Evolutionary conservation across 1,140 invertebrate genomes (phyloP), one percentile per base, ranked within the genome.

Genomic region (Zaprionus africanus): DNA sequence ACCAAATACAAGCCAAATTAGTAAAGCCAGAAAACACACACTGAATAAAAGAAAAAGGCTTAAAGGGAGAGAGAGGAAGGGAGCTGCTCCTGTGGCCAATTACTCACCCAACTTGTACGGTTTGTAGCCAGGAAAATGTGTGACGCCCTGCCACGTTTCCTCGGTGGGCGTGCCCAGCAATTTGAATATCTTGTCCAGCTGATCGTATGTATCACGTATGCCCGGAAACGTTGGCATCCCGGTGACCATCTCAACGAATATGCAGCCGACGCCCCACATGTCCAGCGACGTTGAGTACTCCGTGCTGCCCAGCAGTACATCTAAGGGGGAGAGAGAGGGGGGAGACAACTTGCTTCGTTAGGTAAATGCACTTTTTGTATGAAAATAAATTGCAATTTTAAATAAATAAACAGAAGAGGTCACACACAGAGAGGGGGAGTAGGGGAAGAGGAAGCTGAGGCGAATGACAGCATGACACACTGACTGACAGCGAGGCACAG

Each of bases 221-320:
- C 98, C 98, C 59, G 98, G 98, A 93, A 99, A 99, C 76, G 98
- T 97, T 43, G 98, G 98, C 91, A 97, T 95, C n/a, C 98, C 98
- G 69, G 97, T 98, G 72, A 99, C 95, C 97, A 99, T 99, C 93
- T 99, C 98, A 49, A 98, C 97, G 93, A 99, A 99, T 93, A 99
- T 99, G 93, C 98, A 99, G 26, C 98, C 98, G 57, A 99, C 98
- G 64, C 98, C 98, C 98, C 99, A 99, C 96, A 99, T 99, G 93
- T 99, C 96, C 80, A 97, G 93, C 41, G 96, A 97, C 63, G 98
- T 98, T 22, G 98, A 98, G 93, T 99, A 99, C 91, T 99, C 97
- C 5, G 98, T 99, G 72, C 97, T 98, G 61, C 99, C 99, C 49
- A 99, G 95, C 15, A 99, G 95, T 13, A 99, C 98, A 93, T 99